These are phyloP conservation scores for Eulemur albifrons DNA, from an alignment of 2,797 vertebrate genomes.

Conservation along the genomic window DNA sequence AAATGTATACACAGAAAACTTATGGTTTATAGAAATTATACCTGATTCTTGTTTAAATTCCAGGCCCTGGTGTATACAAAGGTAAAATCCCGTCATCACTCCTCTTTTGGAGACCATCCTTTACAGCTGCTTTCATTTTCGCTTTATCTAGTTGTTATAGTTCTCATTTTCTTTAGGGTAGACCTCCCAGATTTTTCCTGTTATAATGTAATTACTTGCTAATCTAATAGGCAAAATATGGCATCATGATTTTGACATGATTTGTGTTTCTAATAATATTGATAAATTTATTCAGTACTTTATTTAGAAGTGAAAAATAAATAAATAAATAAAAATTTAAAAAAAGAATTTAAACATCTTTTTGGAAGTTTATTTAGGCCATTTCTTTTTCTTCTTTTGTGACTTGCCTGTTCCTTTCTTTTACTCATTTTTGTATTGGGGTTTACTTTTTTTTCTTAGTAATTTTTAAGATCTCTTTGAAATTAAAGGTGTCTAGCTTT, in stretches of 20 bases:
- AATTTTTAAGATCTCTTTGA: constrained; percentile 12
- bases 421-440: background rate
- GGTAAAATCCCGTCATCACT: background rate
- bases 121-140: background rate
- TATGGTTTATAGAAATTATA: background rate
- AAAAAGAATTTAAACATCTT: background rate
- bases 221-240: background rate
- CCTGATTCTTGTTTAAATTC: background rate
- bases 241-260: background rate
- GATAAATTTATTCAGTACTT: background rate
- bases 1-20: background rate
- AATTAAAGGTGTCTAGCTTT: background rate
- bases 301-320: too few relatives aligned
- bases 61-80: background rate
- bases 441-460: background rate
- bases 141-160: background rate
- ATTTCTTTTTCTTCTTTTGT: constrained; percentile 15
- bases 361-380: background rate
- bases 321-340: too few relatives aligned
- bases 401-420: background rate
- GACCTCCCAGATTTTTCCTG: background rate
- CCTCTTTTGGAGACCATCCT: background rate
- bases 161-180: background rate
- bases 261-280: background rate
- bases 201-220: background rate